Percentiles rank a stretch among this genome's conserved stretches.
Conservation (phyloP, 2,888 invertebrate genomes). For the Timandra comae region DNA sequence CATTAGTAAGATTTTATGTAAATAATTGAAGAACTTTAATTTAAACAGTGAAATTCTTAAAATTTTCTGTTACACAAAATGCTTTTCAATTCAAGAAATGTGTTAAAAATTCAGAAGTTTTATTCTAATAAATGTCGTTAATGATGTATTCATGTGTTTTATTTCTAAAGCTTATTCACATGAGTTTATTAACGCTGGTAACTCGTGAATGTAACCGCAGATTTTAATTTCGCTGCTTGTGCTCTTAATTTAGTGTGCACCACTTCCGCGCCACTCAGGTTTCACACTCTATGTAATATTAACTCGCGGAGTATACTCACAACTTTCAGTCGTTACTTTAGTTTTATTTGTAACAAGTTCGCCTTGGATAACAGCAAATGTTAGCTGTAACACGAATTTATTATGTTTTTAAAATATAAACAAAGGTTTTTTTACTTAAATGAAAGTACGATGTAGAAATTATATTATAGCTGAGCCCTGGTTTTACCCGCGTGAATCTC, state of each 20-base stretch:
- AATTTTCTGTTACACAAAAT: conserved; percentile 4
- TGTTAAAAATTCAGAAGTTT: no score
- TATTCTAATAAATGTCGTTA: no score
- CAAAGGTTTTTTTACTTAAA: no score
- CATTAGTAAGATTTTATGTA: no score
- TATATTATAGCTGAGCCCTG: no score
- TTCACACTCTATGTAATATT: conserved; percentile 16
- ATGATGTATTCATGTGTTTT: no score
- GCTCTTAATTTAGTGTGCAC: conserved; percentile 46
- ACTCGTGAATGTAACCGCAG: conserved; percentile 47
- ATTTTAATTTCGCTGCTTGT: conserved; percentile 56
- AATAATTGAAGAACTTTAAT: no score
- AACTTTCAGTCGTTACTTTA: conserved; percentile 13
- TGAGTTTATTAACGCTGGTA: conserved; percentile 47
- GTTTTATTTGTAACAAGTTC: conserved; percentile 9
- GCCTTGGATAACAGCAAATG: conserved; percentile 6
- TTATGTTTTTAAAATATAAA: conserved; percentile 1
- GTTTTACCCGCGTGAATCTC: no score
- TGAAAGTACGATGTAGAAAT: no score
- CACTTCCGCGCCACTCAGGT: conserved; percentile 23
- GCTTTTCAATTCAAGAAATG: no score
- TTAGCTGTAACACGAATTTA: conserved; percentile 11
- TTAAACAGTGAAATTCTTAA: no score
- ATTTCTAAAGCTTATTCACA: conserved; percentile 32
- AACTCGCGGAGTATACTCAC: conserved; percentile 12